Conservation (phyloP, 2,113 vertebrate genomes). For the Procavia capensis region DNA sequence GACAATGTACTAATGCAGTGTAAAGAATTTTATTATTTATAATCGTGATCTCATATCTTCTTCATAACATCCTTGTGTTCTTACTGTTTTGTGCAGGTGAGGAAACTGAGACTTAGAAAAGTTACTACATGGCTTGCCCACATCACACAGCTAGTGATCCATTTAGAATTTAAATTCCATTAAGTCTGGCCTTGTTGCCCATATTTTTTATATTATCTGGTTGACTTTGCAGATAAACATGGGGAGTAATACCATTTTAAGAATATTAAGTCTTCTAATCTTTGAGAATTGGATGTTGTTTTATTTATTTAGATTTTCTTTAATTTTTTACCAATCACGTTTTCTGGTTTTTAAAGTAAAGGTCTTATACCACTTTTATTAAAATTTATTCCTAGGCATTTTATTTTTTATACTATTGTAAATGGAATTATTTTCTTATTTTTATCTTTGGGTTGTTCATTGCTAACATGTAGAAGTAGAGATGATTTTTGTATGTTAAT, state of each 20-base stretch:
- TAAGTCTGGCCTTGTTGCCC: not conserved
- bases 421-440: not conserved
- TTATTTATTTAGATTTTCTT: not conserved
- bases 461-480: not conserved
- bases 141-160: not conserved
- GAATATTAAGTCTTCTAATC: not conserved
- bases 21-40: not conserved
- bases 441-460: not conserved
- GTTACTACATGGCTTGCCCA: not conserved
- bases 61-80: too few relatives aligned
- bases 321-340: not conserved
- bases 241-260: not conserved
- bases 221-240: not conserved
- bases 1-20: not conserved
- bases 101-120: not conserved
- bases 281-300: not conserved
- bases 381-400: not conserved
- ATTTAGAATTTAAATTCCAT: not conserved
- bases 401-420: not conserved
- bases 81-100: too few relatives aligned
- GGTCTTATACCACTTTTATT: not conserved
- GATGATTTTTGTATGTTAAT: not conserved
- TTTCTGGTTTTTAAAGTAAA: not conserved
- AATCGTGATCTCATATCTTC: not conserved
- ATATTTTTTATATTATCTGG: not conserved